Conservation (phyloP, 2,888 invertebrate genomes). For the Ectemnius lituratus region DNA sequence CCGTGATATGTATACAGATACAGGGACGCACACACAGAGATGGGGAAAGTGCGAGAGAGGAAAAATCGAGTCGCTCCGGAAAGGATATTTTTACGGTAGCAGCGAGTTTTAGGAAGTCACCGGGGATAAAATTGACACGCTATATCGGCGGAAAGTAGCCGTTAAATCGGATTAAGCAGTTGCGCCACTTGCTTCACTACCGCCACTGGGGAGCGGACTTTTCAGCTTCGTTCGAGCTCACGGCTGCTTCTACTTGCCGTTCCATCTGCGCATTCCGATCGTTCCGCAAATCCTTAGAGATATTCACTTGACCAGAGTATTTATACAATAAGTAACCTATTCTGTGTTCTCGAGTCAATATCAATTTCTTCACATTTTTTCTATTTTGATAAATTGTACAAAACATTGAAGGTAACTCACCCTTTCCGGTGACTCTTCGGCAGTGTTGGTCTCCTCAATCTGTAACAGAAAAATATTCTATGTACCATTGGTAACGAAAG, state of each 20-base stretch:
- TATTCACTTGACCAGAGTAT: too few relatives aligned
- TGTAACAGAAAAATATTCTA: conserved; percentile 46
- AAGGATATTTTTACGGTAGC: conserved; percentile 11
- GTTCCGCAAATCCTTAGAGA: too few relatives aligned
- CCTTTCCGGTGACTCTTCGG: conserved; percentile 55
- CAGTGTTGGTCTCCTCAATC: conserved; percentile 53
- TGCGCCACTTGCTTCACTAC: background rate
- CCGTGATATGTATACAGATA: too few relatives aligned
- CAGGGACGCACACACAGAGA: too few relatives aligned
- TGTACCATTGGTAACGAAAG: background rate
- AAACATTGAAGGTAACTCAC: conserved; percentile 38
- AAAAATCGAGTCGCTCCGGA: conserved; percentile 34
- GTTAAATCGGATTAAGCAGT: conserved; percentile 14
- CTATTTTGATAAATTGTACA: too few relatives aligned
- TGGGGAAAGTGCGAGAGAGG: background rate
- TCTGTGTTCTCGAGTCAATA: too few relatives aligned
- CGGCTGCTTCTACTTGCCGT: too few relatives aligned
- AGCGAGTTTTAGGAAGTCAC: conserved; percentile 14
- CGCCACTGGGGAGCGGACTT: background rate
- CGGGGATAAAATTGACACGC: conserved; percentile 7
- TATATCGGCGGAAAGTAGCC: conserved; percentile 11
- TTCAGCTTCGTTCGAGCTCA: background rate
- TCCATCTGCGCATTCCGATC: too few relatives aligned
- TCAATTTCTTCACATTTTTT: too few relatives aligned
- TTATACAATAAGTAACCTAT: too few relatives aligned